phyloP scores from a whole-genome alignment of 2,888 invertebrate genomes.

The Melanchra persicariae region DNA sequence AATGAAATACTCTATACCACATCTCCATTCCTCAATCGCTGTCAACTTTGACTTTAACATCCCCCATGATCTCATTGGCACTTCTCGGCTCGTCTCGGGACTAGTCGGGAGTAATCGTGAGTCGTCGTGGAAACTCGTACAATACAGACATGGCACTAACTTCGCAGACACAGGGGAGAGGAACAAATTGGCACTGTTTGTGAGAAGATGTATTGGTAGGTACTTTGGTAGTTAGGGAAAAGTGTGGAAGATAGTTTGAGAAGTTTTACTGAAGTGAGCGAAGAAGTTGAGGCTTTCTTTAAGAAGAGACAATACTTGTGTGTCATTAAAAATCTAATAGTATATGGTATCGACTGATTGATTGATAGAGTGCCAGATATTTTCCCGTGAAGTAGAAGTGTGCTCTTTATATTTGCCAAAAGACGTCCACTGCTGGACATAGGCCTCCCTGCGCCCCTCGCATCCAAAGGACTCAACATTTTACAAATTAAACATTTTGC shows the following conservation, averaged over 20 bases:
- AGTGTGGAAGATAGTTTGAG: background rate
- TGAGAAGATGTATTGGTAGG: background rate
- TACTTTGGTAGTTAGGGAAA: background rate
- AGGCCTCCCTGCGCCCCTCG: no score
- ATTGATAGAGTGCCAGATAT: no score
- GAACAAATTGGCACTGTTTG: slow-evolving; percentile 28
- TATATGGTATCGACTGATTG: no score
- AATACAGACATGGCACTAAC: slow-evolving; percentile 19
- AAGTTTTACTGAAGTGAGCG: background rate
- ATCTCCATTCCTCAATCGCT: background rate
- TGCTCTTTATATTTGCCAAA: no score
- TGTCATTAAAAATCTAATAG: background rate
- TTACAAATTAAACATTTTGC: no score
- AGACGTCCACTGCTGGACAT: no score
- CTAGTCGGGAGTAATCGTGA: background rate
- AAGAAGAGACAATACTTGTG: background rate
- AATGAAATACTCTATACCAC: background rate
- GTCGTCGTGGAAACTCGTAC: slow-evolving; percentile 9
- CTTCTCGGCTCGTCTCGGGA: background rate
- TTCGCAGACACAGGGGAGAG: slow-evolving; percentile 41
- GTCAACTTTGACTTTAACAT: slow-evolving; percentile 16
- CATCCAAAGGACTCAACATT: no score
- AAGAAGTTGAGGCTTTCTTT: background rate
- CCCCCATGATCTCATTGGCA: no score
- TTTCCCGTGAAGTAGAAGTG: no score